Evolutionary conservation across 2,113 vertebrate genomes (phyloP), one percentile per base, ranked within the genome.

Genomic region (Gymnocephalus cernua): DNA sequence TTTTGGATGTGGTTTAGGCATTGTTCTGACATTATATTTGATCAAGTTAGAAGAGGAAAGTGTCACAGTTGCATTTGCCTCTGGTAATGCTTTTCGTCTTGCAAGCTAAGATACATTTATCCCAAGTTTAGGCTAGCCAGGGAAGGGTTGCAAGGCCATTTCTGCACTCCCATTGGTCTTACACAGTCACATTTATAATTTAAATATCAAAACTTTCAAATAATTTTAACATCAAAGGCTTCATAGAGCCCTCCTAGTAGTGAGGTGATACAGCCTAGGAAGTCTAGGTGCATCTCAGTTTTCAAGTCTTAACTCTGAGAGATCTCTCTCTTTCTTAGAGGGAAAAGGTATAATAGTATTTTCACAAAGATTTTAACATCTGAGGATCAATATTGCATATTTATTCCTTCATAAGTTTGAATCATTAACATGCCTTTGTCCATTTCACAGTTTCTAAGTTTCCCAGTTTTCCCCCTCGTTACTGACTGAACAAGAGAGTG

Each of bases 401-500:
- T 71, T 76, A 76, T 51, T 76, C 35, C 25, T 8, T 65, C 48
- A 50, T 51, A 61, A 48, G 44, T 79, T 45, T 51, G 29, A 74
- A 32, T 72, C 66, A 82, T 79, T 59, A 73, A 14, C 63, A 32
- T 8, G 15, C 38, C 54, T 85, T 81, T 85, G 78, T 85, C 73
- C 41, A 48, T 85, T 83, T 79, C 72, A 44, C 21, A 56, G 38
- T 84, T 68, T 77, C 63, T 59, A 14, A 69, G 47, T 70, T 84
- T 59, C 53, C 4, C 14, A 9, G 8, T 78, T 32, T 14, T 77
- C 18, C 11, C 16, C 3, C 54, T 65, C 65, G 51, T 44, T 48
- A 78, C 81, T 35, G 82, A 79, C 77, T 85, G 82, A 92, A 86
- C 64, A 75, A 87, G 70, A 73, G 58, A 80, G 82, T 83, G 76